Conservation (phyloP, 30 jellyfish, hydroid and myxozoan species). For the Chrysaora quinquecirrha region DNA sequence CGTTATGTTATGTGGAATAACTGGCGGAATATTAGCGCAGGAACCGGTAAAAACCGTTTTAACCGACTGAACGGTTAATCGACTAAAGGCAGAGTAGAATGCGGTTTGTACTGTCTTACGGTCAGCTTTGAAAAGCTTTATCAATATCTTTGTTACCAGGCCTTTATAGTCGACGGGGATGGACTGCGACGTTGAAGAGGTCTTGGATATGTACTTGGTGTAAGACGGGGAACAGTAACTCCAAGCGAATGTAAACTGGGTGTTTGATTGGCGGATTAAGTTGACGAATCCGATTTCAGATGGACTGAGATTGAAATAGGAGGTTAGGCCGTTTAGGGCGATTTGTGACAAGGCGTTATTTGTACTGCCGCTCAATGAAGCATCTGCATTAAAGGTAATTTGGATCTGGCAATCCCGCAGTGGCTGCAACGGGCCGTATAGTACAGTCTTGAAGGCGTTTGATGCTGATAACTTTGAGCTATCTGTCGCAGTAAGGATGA, state of each 20-base stretch:
- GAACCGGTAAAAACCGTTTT: slow-evolving; percentile 69
- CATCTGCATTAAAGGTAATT: slow-evolving; percentile 8
- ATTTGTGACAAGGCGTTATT: slow-evolving; percentile 13
- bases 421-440: slow-evolving; percentile 55
- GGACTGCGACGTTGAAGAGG: slow-evolving; percentile 1
- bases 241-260: slow-evolving; percentile 67
- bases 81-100: slow-evolving; percentile 59
- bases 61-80: slow-evolving; percentile 49
- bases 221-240: slow-evolving; percentile 62
- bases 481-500: slow-evolving; percentile 72
- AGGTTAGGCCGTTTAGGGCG: slow-evolving; percentile 5
- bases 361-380: slow-evolving; percentile 13
- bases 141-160: slow-evolving; percentile 51
- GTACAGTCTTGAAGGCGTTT: slow-evolving; percentile 43
- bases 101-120: slow-evolving; percentile 52
- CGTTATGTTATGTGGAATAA: slow-evolving; percentile 28
- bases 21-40: slow-evolving; percentile 83
- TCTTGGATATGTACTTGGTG: background rate
- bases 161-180: slow-evolving; percentile 53
- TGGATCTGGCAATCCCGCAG: slow-evolving; percentile 67
- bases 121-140: slow-evolving; percentile 62
- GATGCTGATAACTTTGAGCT: slow-evolving; percentile 68
- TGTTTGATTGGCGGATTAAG: slow-evolving; percentile 18
- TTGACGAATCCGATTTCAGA: slow-evolving; percentile 60
- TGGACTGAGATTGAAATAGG: slow-evolving; percentile 34